Base-by-base conservation (phyloP, 1,140 invertebrate genomes). In the Ceratosolen fusciceps region DNA sequence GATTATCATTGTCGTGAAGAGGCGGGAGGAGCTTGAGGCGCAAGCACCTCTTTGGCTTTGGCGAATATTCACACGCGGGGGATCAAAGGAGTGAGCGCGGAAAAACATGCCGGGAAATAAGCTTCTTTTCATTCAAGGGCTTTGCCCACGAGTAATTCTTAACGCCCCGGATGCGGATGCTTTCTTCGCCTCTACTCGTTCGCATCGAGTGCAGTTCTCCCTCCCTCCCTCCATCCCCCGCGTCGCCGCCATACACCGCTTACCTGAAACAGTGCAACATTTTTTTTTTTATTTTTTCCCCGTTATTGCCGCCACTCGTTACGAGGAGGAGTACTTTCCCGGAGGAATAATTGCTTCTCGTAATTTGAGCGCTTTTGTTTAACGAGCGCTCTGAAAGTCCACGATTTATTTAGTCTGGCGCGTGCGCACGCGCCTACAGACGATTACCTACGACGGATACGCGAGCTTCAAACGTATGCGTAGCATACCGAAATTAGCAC, bases 261-360 rank as follows among this genome's bases (percentile, higher is more conserved):
- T 75, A 75, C 74, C 74, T 75, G 56, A 49, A 75, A 75, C 74
- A 75, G 43, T 65, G 24, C n/a, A 74, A 52, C 26, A 75, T n/a
- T 49, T 65, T 52, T 52, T 5, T 52, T 5, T 52, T 52, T 19
- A 19, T 52, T 52, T 52, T 21, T 52, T 54, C 21, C 56, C 49
- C 12, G 31, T 26, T n/a, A 9, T 76, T 76, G 68, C 68, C n/a
- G 29, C 24, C 26, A 43, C 67, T 70, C 67, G 39, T 49, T 37
- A 65, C 2, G 16, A 65, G n/a, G 24, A 26, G 39, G 24, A 70
- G 49, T 1, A n/a, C 26, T 52, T 29, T 47, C 24, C 37, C 0
- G 21, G 43, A 47, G 1, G 14, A 24, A 60, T 47, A 29, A 60
- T 60, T 65, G 58, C 60, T 31, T 39, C 52, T 75, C 39, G n/a